Percentiles rank a stretch among this genome's conserved stretches.
Evolutionary conservation across 2,888 invertebrate genomes (phyloP).

Genomic region (Cryptosula pallasiana): DNA sequence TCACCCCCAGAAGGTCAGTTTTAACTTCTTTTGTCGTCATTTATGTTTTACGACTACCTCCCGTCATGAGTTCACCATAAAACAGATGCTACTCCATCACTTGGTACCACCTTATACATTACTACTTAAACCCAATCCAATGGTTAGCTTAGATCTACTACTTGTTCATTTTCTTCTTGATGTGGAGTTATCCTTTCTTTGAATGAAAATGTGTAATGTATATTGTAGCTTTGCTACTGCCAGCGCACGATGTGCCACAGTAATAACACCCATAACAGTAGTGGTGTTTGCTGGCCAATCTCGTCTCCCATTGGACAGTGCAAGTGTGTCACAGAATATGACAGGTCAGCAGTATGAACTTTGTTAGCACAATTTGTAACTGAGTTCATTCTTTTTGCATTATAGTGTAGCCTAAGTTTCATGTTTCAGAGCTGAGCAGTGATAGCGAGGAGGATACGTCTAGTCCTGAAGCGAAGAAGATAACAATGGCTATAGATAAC

Average conservation of each 20-base stretch:
- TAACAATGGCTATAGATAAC: slow-evolving; percentile 65
- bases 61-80: no score
- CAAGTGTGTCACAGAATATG: neutral
- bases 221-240: neutral
- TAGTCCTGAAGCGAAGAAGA: slow-evolving; percentile 54
- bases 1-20: neutral
- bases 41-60: no score
- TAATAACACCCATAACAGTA: slow-evolving; percentile 75
- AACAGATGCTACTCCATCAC: no score
- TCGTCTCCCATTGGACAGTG: slow-evolving; percentile 53
- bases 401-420: slow-evolving; percentile 30
- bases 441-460: slow-evolving; percentile 59
- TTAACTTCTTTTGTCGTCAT: no score
- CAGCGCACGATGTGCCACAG: slow-evolving; percentile 64
- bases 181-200: no score
- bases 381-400: no score
- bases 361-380: no score
- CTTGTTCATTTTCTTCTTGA: no score
- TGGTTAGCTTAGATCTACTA: no score
- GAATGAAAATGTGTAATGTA: no score
- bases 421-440: slow-evolving; percentile 34
- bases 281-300: slow-evolving; percentile 70
- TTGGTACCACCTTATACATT: no score
- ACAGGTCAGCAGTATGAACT: neutral
- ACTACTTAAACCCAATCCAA: no score